These are phyloP conservation scores for Pseudocheirus occidentalis DNA, from an alignment of 2,797 vertebrate species.

Conservation along the genomic window DNA sequence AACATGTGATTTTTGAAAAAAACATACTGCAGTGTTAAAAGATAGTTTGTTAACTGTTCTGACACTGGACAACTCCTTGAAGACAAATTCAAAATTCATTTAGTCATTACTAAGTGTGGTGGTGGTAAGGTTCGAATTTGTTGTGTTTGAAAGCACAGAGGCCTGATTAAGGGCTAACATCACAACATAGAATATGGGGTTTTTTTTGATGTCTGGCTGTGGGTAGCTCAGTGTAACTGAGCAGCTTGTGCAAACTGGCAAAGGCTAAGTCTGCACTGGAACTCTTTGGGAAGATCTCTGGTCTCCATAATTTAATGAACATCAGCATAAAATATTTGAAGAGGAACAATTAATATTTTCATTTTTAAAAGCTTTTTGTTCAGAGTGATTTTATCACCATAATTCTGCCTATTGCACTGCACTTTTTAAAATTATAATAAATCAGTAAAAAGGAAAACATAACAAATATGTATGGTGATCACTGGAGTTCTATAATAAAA, in stretches of 20 bases:
- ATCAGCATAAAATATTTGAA: constrained; percentile 4
- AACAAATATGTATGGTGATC: constrained; percentile 19
- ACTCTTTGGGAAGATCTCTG: constrained; percentile 33
- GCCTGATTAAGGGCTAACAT: constrained; percentile 9
- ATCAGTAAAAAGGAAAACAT: constrained; percentile 10
- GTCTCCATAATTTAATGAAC: neutral
- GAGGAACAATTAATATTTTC: neutral
- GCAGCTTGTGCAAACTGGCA: neutral
- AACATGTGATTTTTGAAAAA: constrained; percentile 34
- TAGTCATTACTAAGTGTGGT: neutral
- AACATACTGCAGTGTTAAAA: constrained; percentile 40
- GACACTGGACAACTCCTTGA: neutral
- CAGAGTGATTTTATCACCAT: constrained; percentile 15
- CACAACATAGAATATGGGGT: neutral
- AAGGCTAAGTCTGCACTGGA: neutral
- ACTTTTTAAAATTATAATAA: constrained; percentile 39
- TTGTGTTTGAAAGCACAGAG: constrained; percentile 9
- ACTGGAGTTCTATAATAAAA: constrained; percentile 21
- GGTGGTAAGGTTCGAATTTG: constrained; percentile 34
- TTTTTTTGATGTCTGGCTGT: constrained; percentile 19
- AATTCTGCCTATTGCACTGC: constrained; percentile 24
- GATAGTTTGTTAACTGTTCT: constrained; percentile 9
- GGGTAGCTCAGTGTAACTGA: neutral
- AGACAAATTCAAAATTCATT: neutral
- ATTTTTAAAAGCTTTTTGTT: constrained; percentile 13